Conservation (phyloP, 53 echinoderm and acorn worm genomes). For the Crossaster papposus region DNA sequence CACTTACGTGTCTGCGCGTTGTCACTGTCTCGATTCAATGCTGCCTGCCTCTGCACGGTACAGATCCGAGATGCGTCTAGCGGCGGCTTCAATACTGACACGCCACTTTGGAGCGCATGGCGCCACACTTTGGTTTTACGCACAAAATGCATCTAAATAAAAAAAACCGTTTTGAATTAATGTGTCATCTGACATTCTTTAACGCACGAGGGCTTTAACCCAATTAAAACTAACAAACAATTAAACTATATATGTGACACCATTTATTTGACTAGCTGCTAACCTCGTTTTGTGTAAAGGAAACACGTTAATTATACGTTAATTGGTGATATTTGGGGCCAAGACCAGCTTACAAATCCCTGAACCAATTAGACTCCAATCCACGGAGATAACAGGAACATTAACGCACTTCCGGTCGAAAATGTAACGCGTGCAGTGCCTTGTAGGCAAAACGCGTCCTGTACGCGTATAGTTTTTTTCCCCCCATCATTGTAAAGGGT, state of each 20-base stretch:
- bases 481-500: too few species aligned
- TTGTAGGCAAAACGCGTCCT: background rate
- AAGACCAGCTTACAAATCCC: background rate
- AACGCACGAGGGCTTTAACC: too few species aligned
- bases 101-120: background rate
- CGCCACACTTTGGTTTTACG: background rate
- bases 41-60: background rate
- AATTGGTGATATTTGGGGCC: background rate
- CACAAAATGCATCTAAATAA: too few species aligned
- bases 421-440: background rate
- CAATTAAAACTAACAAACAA: too few species aligned
- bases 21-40: background rate
- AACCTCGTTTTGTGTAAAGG: background rate
- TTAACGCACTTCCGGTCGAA: background rate
- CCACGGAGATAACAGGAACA: background rate
- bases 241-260: too few species aligned
- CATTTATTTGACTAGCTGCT: too few species aligned
- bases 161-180: too few species aligned
- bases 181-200: too few species aligned
- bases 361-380: background rate
- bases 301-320: background rate
- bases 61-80: background rate
- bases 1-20: background rate
- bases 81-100: background rate
- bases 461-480: too few species aligned